These are phyloP conservation scores for Ceriagrion tenellum DNA, from an alignment of 2,888 invertebrate species.

Conservation along the genomic window DNA sequence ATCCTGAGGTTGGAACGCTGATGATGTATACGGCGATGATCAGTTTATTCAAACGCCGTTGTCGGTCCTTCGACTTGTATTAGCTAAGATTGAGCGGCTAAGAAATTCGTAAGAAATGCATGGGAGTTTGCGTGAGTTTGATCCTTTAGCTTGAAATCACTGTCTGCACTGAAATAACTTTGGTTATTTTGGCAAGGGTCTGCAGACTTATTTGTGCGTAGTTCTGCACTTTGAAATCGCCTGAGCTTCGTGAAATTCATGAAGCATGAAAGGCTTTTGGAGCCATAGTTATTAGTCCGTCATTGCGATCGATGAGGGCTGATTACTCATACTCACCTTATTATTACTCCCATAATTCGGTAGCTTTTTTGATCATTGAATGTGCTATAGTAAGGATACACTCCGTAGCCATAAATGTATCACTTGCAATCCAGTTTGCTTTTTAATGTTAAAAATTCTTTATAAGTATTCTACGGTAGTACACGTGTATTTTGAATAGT, in stretches of 20 bases:
- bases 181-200: neutral
- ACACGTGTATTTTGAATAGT: neutral
- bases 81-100: no score
- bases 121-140: no score
- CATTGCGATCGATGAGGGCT: neutral
- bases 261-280: neutral
- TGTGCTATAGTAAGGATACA: neutral
- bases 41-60: no score
- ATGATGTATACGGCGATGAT: no score
- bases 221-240: neutral
- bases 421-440: neutral
- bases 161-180: no score
- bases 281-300: neutral
- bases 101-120: no score
- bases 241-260: neutral
- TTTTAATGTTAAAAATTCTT: neutral
- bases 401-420: neutral
- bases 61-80: no score
- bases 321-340: neutral
- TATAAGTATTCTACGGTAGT: neutral
- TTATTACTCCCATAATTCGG: neutral
- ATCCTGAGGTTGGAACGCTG: no score
- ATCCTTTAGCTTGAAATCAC: no score
- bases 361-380: neutral
- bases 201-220: no score